Conservation (phyloP, 2,113 vertebrate species). For the Lampris megalopsis region DNA sequence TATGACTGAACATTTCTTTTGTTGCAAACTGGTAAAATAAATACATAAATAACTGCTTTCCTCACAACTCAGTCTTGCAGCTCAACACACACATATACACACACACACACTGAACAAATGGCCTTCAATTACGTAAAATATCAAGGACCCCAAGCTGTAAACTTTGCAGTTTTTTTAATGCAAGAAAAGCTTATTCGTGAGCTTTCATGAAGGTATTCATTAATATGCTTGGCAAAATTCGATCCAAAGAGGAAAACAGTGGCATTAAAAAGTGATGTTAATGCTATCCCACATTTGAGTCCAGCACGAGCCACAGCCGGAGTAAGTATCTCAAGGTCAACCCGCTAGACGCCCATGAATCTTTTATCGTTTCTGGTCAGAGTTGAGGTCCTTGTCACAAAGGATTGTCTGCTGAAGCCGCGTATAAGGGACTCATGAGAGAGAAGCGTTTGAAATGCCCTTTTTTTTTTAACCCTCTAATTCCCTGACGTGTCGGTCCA, state of each 20-base stretch:
- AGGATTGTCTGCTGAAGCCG: slow-evolving; percentile 27
- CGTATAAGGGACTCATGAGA: slow-evolving; percentile 25
- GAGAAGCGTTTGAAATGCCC: neutral
- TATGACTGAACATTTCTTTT: neutral
- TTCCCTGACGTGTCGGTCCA: slow-evolving; percentile 21
- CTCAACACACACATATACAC: neutral
- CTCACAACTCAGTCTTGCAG: neutral
- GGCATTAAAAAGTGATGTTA: slow-evolving; percentile 60
- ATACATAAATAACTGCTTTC: neutral
- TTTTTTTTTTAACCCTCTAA: neutral
- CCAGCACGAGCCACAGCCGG: slow-evolving; percentile 2
- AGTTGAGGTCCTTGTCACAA: slow-evolving; percentile 48
- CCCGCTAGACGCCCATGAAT: slow-evolving; percentile 56
- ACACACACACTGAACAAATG: neutral
- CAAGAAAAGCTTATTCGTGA: too few species aligned
- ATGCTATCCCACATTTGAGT: slow-evolving; percentile 49
- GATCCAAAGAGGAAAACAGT: slow-evolving; percentile 9
- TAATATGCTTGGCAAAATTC: too few species aligned
- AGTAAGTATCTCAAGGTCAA: slow-evolving; percentile 64
- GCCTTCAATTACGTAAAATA: too few species aligned
- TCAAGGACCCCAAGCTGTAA: too few species aligned
- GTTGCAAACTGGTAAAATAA: neutral
- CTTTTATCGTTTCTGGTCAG: slow-evolving; percentile 58
- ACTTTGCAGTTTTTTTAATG: too few species aligned
- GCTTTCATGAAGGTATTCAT: too few species aligned